Percentiles rank a stretch among this genome's conserved stretches.
These are phyloP conservation scores for Biston betularia DNA, from an alignment of 2,888 invertebrate species.

Conservation along the genomic window DNA sequence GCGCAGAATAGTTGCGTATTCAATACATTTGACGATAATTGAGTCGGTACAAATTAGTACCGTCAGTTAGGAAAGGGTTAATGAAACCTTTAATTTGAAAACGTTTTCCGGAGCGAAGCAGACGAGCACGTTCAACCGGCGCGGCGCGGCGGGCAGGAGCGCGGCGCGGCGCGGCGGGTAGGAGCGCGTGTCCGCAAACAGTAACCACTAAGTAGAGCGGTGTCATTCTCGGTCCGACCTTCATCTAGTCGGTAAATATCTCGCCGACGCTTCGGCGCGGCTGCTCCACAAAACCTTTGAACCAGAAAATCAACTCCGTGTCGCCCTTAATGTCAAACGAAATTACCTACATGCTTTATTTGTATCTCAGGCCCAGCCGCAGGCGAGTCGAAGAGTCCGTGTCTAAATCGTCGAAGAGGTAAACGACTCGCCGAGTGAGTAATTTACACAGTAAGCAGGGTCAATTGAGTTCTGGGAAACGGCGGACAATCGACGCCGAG, in stretches of 20 bases:
- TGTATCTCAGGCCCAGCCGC: too few relatives aligned
- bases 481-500: slow-evolving; percentile 14
- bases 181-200: too few relatives aligned
- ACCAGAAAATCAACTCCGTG: slow-evolving; percentile 19
- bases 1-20: too few relatives aligned
- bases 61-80: too few relatives aligned
- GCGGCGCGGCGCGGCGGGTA: too few relatives aligned
- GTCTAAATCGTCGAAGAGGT: slow-evolving; percentile 20
- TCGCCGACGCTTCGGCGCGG: slow-evolving; percentile 8
- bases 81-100: too few relatives aligned
- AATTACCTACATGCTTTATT: background rate
- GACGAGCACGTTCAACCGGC: too few relatives aligned
- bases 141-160: too few relatives aligned
- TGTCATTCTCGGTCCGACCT: slow-evolving; percentile 22
- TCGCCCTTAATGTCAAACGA: slow-evolving; percentile 5
- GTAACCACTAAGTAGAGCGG: too few relatives aligned
- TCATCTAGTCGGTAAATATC: slow-evolving; percentile 6
- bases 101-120: too few relatives aligned
- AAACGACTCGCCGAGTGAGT: slow-evolving; percentile 22
- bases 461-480: slow-evolving; percentile 39
- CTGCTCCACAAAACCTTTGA: slow-evolving; percentile 23
- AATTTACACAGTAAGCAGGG: slow-evolving; percentile 27
- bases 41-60: too few relatives aligned
- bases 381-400: background rate
- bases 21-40: too few relatives aligned